Evolutionary conservation across 2,888 invertebrate species (phyloP).

Genomic region (Troides oblongomaculatus): DNA sequence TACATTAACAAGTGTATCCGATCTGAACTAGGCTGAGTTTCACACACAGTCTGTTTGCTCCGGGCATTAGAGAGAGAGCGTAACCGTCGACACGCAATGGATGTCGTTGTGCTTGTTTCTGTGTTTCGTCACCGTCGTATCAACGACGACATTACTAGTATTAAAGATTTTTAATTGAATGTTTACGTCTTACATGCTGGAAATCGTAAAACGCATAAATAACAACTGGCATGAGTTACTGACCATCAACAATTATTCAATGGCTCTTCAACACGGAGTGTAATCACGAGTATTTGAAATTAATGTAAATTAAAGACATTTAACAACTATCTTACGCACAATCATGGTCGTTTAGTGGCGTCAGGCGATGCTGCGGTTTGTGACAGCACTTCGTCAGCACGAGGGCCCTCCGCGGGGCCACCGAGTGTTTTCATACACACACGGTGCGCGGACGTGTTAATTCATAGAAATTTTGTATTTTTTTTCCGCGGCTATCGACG

Average conservation of each 20-base stretch:
- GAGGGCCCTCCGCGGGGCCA: constrained; percentile 69
- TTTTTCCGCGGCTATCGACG: constrained; percentile 74
- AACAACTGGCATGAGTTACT: constrained; percentile 51
- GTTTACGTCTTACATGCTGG: constrained; percentile 28
- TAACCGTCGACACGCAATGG: constrained; percentile 58
- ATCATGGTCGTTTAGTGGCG: constrained; percentile 49
- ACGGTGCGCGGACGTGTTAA: constrained; percentile 77
- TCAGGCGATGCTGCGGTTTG: constrained; percentile 41
- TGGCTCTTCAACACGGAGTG: constrained; percentile 49
- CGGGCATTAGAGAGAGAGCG: constrained; percentile 58
- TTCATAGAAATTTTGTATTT: constrained; percentile 75
- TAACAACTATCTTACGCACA: constrained; percentile 68
- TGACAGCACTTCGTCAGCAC: constrained; percentile 72
- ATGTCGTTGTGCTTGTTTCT: constrained; percentile 36
- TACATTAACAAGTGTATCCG: constrained; percentile 60
- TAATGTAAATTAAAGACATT: constrained; percentile 72
- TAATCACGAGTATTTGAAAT: constrained; percentile 58
- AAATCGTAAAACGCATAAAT: constrained; percentile 48
- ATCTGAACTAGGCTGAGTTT: constrained; percentile 68
- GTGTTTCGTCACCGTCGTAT: constrained; percentile 28
- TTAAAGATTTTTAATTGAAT: constrained; percentile 32
- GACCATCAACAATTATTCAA: constrained; percentile 53
- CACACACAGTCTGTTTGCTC: constrained; percentile 66
- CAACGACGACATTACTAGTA: constrained; percentile 19
- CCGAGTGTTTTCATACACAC: constrained; percentile 78